These are phyloP conservation scores for Himalopsyche tibetana DNA, from an alignment of 2,888 invertebrate species.

Conservation along the genomic window DNA sequence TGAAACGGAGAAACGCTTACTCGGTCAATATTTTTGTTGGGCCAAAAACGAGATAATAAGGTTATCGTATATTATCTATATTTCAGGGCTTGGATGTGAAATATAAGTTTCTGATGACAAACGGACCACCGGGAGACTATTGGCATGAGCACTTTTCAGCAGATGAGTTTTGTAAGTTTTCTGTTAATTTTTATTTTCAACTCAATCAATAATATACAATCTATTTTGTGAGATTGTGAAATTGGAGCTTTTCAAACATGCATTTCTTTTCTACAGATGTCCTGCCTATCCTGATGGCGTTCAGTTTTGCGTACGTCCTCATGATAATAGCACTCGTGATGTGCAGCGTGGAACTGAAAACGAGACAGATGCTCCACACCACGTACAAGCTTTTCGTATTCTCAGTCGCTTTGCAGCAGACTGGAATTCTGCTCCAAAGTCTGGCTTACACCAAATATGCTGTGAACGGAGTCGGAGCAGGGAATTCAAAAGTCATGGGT, in stretches of 20 bases:
- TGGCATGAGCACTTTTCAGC: constrained; percentile 95
- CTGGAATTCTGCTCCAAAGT: constrained; percentile 79
- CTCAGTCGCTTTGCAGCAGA: constrained; percentile 86
- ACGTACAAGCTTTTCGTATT: constrained; percentile 91
- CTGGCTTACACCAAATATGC: constrained; percentile 88
- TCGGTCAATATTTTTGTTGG: no score
- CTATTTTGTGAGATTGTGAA: no score
- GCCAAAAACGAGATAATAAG: no score
- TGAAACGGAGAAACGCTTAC: no score
- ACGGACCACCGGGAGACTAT: constrained; percentile 86
- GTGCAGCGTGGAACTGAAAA: constrained; percentile 85
- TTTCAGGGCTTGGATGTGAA: constrained; percentile 85
- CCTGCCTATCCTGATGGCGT: constrained; percentile 87
- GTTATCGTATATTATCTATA: constrained; percentile 65
- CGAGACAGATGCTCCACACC: constrained; percentile 88
- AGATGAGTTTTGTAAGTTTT: constrained; percentile 92
- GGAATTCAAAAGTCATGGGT: constrained; percentile 74
- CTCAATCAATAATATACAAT: neutral
- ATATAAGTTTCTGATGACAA: constrained; percentile 92
- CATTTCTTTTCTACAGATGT: constrained; percentile 81
- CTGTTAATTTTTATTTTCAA: neutral
- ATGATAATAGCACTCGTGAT: constrained; percentile 84
- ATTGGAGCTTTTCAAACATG: no score
- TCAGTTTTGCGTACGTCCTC: constrained; percentile 84
- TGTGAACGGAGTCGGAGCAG: constrained; percentile 81